Evolutionary conservation across 30 jellyfish, hydroid and myxozoan genomes (phyloP), one percentile per base, ranked within the genome.

Genomic region (Turritopsis rubra): DNA sequence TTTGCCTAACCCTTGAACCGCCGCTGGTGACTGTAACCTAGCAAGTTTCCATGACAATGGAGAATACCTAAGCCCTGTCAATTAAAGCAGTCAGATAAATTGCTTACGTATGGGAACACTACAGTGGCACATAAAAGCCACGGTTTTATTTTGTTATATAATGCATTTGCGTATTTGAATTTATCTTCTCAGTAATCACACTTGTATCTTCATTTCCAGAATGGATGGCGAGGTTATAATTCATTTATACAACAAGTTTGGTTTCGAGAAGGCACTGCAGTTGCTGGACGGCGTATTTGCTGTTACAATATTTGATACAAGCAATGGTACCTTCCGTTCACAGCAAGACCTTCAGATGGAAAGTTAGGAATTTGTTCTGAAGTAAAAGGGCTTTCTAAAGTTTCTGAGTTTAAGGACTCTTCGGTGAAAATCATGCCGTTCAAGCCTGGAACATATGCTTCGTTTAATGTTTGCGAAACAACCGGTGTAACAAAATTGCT

Each of bases 221-320:
- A 84, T 91, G 81, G 97, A 91, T 71, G 97, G 97, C 24, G 97
- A 91, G 70, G 95, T 87, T 8, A 91, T 91, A 8, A 24, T 88
- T 24, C 97, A 91, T 80, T 87, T 91, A n/a, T 91, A 91, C 71
- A 72, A 91, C 86, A 80, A 87, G 79, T 91, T 91, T 84, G 97
- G 97, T 7, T 87, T 89, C 25, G 87, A 91, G 84, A 91, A 84
- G 76, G 84, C 93, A 3, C 86, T 94, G 29, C 95, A 91, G 75
- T 83, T 84, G 1, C 86, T 91, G 18, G 97, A 91, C 85, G 97
- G 97, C 76, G 97, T 86, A 9, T 91, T 86, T 68, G 96, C 95
- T 27, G 81, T 91, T 54, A 83, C 95, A 53, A 86, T 91, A 22
- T 95, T 91, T 77, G 97, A 91, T 79, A 73, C 96, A n/a, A 88